phyloP scores from a whole-genome alignment of 2,888 invertebrate species.

The Stenodema calcarata region DNA sequence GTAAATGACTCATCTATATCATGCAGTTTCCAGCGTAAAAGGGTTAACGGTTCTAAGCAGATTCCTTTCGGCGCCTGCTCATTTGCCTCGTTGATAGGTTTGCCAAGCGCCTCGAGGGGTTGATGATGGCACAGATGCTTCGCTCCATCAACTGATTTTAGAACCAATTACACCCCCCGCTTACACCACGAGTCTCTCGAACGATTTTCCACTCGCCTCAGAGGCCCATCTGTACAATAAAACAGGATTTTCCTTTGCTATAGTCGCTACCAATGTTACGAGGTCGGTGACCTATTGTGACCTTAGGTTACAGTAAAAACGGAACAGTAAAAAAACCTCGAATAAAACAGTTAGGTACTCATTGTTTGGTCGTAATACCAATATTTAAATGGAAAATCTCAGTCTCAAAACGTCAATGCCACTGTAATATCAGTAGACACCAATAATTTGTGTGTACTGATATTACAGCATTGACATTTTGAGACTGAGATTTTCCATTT shows the following conservation, averaged over 20 bases:
- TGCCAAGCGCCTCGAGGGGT: conserved; percentile 15
- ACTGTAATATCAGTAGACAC: no score
- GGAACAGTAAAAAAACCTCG: no score
- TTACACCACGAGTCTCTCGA: not conserved
- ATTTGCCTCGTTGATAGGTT: conserved; percentile 40
- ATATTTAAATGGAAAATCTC: no score
- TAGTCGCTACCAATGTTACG: not conserved
- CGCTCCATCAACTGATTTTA: conserved; percentile 37
- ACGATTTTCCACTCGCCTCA: not conserved
- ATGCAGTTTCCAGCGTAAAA: conserved; percentile 37
- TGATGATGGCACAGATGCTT: conserved; percentile 44
- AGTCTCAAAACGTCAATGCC: no score
- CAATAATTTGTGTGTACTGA: no score
- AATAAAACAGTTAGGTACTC: no score
- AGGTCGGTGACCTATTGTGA: not conserved
- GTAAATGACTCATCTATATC: conserved; percentile 49
- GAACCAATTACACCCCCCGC: conserved; percentile 28
- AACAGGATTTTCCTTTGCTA: not conserved
- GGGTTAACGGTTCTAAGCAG: conserved; percentile 45
- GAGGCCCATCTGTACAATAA: not conserved
- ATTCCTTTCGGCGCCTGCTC: conserved; percentile 41
- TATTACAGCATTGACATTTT: no score
- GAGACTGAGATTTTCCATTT: no score
- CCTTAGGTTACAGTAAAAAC: no score
- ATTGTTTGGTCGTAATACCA: no score